Percentiles rank a stretch among this genome's conserved stretches.
These are phyloP conservation scores for Dendrocincla tyrannina DNA, from an alignment of 2,797 vertebrate species.

Conservation along the genomic window DNA sequence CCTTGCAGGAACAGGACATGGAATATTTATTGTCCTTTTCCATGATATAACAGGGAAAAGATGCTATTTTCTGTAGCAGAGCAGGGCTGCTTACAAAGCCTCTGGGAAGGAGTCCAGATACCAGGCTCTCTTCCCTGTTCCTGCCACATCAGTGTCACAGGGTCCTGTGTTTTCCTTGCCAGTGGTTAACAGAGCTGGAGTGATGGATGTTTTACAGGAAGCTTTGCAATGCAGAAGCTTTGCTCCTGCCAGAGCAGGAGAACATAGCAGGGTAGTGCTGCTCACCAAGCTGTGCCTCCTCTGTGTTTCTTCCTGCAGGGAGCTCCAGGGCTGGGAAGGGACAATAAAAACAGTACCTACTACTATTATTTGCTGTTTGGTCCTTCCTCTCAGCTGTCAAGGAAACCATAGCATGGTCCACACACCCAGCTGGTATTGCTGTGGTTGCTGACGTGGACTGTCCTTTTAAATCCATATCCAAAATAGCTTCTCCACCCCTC, in stretches of 20 bases:
- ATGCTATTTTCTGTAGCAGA: background rate
- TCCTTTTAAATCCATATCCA: background rate
- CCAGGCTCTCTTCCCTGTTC: background rate
- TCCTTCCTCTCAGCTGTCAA: conserved; percentile 12
- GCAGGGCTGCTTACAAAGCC: background rate
- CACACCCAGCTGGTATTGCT: background rate
- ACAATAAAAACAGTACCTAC: background rate
- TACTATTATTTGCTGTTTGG: background rate
- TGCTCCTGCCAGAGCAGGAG: conserved; percentile 82
- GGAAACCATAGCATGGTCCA: background rate
- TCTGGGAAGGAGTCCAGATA: rapidly evolving
- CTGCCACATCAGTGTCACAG: background rate
- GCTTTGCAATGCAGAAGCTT: conserved; percentile 78
- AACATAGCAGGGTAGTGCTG: conserved; percentile 78
- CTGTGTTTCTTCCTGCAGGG: rapidly evolving
- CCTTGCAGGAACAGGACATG: rapidly evolving
- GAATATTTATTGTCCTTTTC: background rate
- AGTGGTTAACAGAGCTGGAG: conserved; percentile 82
- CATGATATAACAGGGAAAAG: rapidly evolving
- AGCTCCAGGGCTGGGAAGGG: background rate
- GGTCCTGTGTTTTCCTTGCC: conserved; percentile 40
- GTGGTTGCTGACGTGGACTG: background rate
- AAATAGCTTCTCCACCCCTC: background rate
- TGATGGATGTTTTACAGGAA: conserved; percentile 85
- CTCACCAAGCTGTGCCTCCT: rapidly evolving